Evolutionary conservation across 2,113 vertebrate species (phyloP).

Genomic region (Sminthopsis crassicaudata): DNA sequence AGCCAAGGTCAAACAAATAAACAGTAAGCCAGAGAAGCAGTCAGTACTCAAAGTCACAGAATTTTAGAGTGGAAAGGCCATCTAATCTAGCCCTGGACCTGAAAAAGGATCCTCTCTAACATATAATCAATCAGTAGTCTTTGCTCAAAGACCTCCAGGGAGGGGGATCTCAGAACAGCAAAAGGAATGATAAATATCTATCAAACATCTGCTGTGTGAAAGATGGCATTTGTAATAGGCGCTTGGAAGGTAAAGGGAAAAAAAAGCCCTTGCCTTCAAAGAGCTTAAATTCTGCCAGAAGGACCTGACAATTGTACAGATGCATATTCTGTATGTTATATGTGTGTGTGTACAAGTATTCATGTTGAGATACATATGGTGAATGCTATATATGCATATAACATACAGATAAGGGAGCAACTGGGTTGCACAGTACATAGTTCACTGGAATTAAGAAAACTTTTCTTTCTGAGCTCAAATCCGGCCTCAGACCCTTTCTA

Average conservation of each 20-base stretch:
- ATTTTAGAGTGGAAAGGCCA: background rate
- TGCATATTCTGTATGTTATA: background rate
- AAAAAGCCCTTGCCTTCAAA: background rate
- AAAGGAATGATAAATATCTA: background rate
- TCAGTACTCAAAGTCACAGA: background rate
- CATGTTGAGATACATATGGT: background rate
- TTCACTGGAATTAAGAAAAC: background rate
- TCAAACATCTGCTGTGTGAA: background rate
- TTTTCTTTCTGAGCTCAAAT: background rate
- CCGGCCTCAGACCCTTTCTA: background rate
- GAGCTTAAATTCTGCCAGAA: background rate
- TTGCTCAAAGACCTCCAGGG: background rate
- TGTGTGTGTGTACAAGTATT: background rate
- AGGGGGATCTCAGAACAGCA: background rate
- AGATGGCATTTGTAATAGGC: background rate
- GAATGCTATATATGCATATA: background rate
- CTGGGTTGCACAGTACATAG: background rate
- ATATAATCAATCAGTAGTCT: background rate
- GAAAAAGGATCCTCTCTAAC: background rate
- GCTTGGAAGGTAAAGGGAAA: background rate
- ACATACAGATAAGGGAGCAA: background rate
- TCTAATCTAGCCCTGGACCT: background rate
- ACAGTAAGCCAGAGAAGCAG: background rate
- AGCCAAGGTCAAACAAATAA: background rate
- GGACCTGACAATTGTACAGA: background rate